These are phyloP conservation scores for Enteromius unitaeniatus DNA, from an alignment of 2,797 vertebrate genomes.

Conservation along the genomic window DNA sequence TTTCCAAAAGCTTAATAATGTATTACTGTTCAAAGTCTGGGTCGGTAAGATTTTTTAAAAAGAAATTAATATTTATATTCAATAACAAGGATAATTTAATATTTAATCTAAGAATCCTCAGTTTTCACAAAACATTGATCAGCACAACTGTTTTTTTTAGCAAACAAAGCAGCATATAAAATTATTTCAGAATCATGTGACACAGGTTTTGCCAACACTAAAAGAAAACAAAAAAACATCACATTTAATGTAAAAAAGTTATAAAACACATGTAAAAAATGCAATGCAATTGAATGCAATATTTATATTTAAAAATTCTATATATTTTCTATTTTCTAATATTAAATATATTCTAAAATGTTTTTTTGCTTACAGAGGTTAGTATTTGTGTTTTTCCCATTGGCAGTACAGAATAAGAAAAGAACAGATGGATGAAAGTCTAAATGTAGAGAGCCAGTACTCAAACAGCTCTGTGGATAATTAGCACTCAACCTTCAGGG, in stretches of 20 bases:
- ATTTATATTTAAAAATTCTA: too few species aligned
- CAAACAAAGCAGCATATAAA: too few species aligned
- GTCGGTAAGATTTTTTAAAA: neutral
- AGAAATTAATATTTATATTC: neutral
- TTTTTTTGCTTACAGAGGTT: neutral
- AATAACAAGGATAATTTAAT: slow-evolving; percentile 28
- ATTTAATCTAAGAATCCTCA: slow-evolving; percentile 58
- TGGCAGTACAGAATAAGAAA: neutral
- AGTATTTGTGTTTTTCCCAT: slow-evolving; percentile 1
- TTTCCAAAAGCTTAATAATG: neutral
- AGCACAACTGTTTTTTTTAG: too few species aligned
- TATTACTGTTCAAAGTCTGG: neutral
- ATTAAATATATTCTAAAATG: neutral
- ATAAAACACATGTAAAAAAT: too few species aligned
- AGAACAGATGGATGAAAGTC: slow-evolving; percentile 34
- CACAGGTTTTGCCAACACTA: neutral
- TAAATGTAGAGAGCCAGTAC: slow-evolving; percentile 15
- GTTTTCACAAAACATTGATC: neutral
- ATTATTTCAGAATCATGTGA: slow-evolving; percentile 3
- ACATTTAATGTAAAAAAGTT: too few species aligned
- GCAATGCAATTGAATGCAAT: too few species aligned
- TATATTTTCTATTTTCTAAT: too few species aligned
- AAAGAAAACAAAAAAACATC: too few species aligned
- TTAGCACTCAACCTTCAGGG: slow-evolving; percentile 47
- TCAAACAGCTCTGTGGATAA: slow-evolving; percentile 36